Evolutionary conservation across 1,140 invertebrate genomes (phyloP).

Genomic region (Bombus confusus): DNA sequence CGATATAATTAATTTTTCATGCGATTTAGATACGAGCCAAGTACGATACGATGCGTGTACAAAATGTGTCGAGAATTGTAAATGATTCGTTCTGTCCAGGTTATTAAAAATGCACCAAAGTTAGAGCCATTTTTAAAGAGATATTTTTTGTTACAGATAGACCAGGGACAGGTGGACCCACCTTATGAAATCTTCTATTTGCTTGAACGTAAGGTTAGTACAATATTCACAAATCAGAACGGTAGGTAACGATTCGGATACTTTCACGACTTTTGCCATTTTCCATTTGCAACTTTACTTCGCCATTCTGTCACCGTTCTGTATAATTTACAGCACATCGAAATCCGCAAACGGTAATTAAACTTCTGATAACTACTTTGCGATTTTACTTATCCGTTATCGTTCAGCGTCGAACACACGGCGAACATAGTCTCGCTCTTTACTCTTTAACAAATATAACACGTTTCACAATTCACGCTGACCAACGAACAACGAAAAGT

Average conservation of each 20-base stretch:
- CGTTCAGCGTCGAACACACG: conserved; percentile 9
- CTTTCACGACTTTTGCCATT: conserved; percentile 78
- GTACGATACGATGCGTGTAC: not conserved
- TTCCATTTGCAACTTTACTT: conserved; percentile 59
- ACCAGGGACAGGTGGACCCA: conserved; percentile 58
- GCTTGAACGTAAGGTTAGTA: conserved; percentile 79
- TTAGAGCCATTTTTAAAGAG: not conserved
- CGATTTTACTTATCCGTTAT: conserved; percentile 43
- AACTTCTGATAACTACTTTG: not conserved
- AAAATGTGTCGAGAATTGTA: not conserved
- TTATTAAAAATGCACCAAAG: not conserved
- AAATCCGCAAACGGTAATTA: not conserved
- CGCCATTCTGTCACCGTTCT: conserved; percentile 43
- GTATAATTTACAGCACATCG: not conserved
- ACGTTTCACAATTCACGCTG: conserved; percentile 50
- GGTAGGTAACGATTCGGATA: conserved; percentile 70
- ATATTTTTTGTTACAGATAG: not conserved
- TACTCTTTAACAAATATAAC: conserved; percentile 19
- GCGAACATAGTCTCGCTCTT: conserved; percentile 1
- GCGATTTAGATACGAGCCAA: not conserved
- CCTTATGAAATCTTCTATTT: conserved; percentile 80
- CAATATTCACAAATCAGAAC: conserved; percentile 79
- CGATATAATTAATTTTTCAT: not conserved
- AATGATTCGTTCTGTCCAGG: not conserved
- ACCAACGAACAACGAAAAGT: conserved; percentile 39